Percentiles rank a stretch among this genome's conserved stretches.
phyloP scores from a whole-genome alignment of 2,797 vertebrate genomes.

The Megaceryle alcyon region DNA sequence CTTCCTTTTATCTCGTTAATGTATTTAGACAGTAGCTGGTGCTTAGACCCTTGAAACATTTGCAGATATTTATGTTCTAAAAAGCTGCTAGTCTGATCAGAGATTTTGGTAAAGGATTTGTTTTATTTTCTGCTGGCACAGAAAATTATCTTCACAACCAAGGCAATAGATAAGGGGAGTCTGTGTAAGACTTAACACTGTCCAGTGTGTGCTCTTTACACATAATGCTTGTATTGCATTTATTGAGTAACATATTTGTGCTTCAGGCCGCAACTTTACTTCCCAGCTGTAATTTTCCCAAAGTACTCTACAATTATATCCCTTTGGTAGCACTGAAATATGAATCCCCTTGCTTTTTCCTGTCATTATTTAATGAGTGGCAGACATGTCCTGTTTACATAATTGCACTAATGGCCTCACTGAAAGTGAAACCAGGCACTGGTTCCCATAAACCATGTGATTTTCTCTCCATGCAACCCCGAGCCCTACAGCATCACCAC shows the following conservation, averaged over 20 bases:
- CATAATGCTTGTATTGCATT: background rate
- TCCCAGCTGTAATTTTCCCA: background rate
- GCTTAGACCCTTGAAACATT: background rate
- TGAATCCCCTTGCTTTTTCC: background rate
- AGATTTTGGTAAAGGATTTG: background rate
- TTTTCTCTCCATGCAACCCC: background rate
- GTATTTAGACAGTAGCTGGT: background rate
- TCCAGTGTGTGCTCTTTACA: background rate
- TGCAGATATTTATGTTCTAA: background rate
- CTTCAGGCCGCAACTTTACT: background rate
- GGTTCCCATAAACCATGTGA: background rate
- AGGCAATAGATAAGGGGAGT: background rate
- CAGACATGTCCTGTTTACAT: background rate
- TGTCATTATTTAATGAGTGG: background rate
- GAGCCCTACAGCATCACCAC: fast-evolving
- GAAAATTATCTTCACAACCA: background rate
- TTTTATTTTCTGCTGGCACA: background rate
- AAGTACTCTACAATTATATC: background rate
- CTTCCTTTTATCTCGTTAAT: background rate
- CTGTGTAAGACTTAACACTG: background rate
- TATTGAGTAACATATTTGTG: background rate
- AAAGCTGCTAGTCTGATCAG: background rate
- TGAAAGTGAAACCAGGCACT: background rate
- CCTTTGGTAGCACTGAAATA: background rate
- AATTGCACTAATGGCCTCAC: background rate